Percentiles rank a stretch among this genome's conserved stretches.
Evolutionary conservation across 2,797 vertebrate genomes (phyloP).

Genomic region (Cynodonichthys magdalenae): DNA sequence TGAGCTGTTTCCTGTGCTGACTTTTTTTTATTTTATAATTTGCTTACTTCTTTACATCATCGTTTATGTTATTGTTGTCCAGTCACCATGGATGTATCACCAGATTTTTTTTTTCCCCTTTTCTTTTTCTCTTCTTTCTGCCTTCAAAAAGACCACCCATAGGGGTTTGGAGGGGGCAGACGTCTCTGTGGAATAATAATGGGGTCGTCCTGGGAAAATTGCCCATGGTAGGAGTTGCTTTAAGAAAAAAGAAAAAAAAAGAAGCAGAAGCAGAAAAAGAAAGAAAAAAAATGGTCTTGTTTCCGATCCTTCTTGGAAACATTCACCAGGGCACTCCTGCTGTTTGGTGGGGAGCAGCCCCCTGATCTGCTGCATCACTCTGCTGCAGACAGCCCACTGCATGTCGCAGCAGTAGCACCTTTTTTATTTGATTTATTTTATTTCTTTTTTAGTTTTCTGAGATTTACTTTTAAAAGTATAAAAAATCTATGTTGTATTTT

Average conservation of each 20-base stretch:
- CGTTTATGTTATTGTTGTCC: constrained; percentile 71
- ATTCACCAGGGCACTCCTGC: constrained; percentile 76
- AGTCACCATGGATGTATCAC: constrained; percentile 66
- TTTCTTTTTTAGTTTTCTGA: background rate
- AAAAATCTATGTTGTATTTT: too few species aligned
- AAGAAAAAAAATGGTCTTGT: constrained; percentile 79
- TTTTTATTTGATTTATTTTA: constrained; percentile 11
- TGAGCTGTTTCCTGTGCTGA: constrained; percentile 3
- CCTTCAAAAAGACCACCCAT: constrained; percentile 84
- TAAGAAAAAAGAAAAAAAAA: constrained; percentile 38
- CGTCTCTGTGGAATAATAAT: constrained; percentile 85
- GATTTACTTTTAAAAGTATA: too few species aligned
- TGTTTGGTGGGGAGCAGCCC: constrained; percentile 57
- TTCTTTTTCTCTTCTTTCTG: constrained; percentile 73
- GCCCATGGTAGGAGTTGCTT: constrained; percentile 78
- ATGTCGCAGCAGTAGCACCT: constrained; percentile 19
- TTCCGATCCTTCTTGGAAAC: constrained; percentile 78
- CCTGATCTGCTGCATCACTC: constrained; percentile 34
- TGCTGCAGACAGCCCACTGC: constrained; percentile 26
- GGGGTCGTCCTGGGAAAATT: constrained; percentile 83
- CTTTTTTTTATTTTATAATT: constrained; percentile 31
- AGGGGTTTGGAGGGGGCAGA: constrained; percentile 78
- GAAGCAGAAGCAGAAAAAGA: constrained; percentile 53
- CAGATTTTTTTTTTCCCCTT: constrained; percentile 59
- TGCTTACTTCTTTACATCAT: constrained; percentile 59